A percentile compares a stretch with the other conserved stretches of the same genome.
Conservation (phyloP, 2,113 vertebrate species). For the Speoplatyrhinus poulsoni region DNA sequence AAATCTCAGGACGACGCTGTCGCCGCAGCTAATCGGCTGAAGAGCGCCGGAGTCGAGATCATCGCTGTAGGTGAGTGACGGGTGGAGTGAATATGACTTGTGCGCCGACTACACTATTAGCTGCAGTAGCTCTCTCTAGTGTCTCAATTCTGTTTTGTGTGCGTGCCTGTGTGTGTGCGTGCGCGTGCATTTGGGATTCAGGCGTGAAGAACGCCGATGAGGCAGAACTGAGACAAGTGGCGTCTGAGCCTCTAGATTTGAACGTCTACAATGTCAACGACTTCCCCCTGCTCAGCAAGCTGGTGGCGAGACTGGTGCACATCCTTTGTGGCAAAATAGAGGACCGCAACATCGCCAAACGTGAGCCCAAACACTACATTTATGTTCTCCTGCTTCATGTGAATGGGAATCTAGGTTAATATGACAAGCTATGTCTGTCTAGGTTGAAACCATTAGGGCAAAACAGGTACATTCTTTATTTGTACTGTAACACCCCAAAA, state of each 20-base stretch:
- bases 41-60: slow-evolving; percentile 84
- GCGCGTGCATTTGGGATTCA: slow-evolving; percentile 42
- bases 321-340: slow-evolving; percentile 86
- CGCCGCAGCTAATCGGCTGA: slow-evolving; percentile 78
- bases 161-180: not conserved
- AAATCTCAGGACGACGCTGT: slow-evolving; percentile 93
- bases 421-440: not conserved
- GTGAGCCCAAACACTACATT: slow-evolving; percentile 46
- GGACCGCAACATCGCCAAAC: slow-evolving; percentile 73
- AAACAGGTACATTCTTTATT: no score
- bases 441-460: no score
- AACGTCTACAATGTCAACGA: slow-evolving; percentile 88
- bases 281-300: slow-evolving; percentile 86
- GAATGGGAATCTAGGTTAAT: not conserved
- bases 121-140: no score
- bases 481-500: no score
- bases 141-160: not conserved
- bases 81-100: not conserved
- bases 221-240: slow-evolving; percentile 86
- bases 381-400: not conserved
- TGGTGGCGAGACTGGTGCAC: slow-evolving; percentile 81
- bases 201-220: slow-evolving; percentile 94
- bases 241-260: slow-evolving; percentile 84
- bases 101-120: no score
- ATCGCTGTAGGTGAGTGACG: slow-evolving; percentile 86